Base-by-base conservation (phyloP, 2,888 invertebrate genomes). In the Ceraclea dissimilis region DNA sequence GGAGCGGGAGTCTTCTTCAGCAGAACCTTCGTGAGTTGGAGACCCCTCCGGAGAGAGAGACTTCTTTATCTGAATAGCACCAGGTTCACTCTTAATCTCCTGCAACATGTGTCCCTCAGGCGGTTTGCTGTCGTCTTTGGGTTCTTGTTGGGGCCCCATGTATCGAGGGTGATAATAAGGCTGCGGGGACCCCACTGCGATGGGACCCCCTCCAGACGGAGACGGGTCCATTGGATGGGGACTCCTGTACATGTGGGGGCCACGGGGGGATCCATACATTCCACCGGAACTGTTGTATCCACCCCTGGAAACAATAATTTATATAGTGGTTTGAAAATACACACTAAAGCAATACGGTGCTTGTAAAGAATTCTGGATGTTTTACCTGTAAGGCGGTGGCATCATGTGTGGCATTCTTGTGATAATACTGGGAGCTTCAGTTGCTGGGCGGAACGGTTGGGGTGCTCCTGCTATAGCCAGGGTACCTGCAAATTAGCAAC, bases 341-440 rank as follows among this genome's bases (percentile, higher is more conserved):
- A 26, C 26, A 4, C 26, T 6, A 26, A 26, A 6, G 10, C 26
- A 26, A 26, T 26, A 26, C 26, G 26, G 5, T n/a, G n/a, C 26
- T 26, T 26, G 4, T 26, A 26, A 4, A 26, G 26, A 26, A 26
- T 6, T 4, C 26, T 26, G 10, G 10, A 26, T 6, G 26, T 10
- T 26, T 26, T 19, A 76, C 77, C 77, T 73, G 66, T 76, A 78
- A 58, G 76, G 75, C 39, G 74, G 76, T 61, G 74, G 74, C 65
- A 77, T 68, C 73, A 77, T 75, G 57, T 78, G 77, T 58, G 77
- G 78, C 77, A 78, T 78, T 39, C 78, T 65, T 0, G 78, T 78
- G 63, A 78, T 78, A 63, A 77, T 70, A 65, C 76, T 76, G 51
- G 78, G 77, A 64, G 76, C 76, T 64, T 78, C 78, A 0, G 72